phyloP scores from a whole-genome alignment of 2,797 vertebrate genomes.

The Sternarchorhynchus goeldii region DNA sequence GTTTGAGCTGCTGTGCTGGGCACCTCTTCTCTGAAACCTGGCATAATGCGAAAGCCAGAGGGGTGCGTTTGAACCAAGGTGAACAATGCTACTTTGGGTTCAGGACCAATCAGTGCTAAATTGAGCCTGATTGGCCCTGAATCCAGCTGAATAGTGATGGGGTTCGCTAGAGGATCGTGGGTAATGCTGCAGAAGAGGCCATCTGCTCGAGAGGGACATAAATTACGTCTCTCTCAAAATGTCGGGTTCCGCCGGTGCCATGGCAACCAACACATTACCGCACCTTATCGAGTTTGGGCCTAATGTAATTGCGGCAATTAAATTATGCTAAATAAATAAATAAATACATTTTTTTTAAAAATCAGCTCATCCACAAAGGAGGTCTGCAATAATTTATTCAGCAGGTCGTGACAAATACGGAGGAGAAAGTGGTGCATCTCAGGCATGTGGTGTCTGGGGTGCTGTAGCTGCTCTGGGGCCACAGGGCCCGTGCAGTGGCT shows the following conservation, averaged over 20 bases:
- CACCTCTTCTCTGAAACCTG: no score
- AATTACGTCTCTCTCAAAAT: slow-evolving; percentile 44
- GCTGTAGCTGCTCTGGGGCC: not conserved
- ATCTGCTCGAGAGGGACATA: slow-evolving; percentile 47
- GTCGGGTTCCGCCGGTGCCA: slow-evolving; percentile 64
- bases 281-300: slow-evolving; percentile 70
- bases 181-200: slow-evolving; percentile 42
- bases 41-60: no score
- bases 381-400: slow-evolving; percentile 45
- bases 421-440: slow-evolving; percentile 38
- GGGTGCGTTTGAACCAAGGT: no score
- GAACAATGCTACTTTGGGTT: no score
- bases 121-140: no score
- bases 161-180: slow-evolving; percentile 37
- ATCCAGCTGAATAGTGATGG: not conserved
- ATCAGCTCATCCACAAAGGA: slow-evolving; percentile 66
- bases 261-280: slow-evolving; percentile 68
- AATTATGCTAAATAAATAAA: slow-evolving; percentile 69
- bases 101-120: no score
- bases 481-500: not conserved
- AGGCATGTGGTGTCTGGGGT: slow-evolving; percentile 16
- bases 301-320: slow-evolving; percentile 77
- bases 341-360: no score
- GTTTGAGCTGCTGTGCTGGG: no score
- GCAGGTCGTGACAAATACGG: slow-evolving; percentile 5